Percentiles rank a stretch among this genome's conserved stretches.
These are phyloP conservation scores for Diplodus puntazzo DNA, from an alignment of 2,797 vertebrate genomes.

Conservation along the genomic window DNA sequence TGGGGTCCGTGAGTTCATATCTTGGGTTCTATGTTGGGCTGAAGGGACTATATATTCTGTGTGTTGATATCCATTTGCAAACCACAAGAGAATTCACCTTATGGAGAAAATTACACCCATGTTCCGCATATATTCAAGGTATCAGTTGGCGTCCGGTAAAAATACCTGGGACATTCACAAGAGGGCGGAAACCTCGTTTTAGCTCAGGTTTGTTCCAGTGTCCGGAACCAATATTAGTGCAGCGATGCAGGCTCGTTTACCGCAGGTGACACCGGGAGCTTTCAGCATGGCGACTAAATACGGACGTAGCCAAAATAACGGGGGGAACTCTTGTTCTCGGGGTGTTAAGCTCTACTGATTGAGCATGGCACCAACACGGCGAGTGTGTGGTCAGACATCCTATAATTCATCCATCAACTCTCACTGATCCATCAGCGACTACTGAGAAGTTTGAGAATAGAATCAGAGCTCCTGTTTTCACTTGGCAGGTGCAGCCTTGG, in stretches of 20 bases:
- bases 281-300: constrained; percentile 23
- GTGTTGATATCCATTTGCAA: not conserved
- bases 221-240: not conserved
- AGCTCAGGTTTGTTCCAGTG: not conserved
- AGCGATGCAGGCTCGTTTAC: not conserved
- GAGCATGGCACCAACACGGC: not conserved
- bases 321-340: not conserved
- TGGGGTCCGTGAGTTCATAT: not conserved
- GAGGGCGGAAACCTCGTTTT: not conserved
- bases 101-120: not conserved
- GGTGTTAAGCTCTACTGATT: not conserved
- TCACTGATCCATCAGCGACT: not conserved
- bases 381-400: not conserved
- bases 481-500: not conserved
- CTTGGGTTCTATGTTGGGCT: not conserved
- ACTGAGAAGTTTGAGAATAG: not conserved
- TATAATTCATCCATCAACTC: not conserved
- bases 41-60: not conserved
- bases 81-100: not conserved
- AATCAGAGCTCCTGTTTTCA: not conserved
- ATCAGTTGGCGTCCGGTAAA: not conserved
- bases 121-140: not conserved
- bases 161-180: constrained; percentile 3
- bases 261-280: constrained; percentile 6
- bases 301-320: constrained; percentile 26